These are phyloP conservation scores for Amyelois transitella DNA, from an alignment of 1,140 invertebrate genomes.

Conservation along the genomic window DNA sequence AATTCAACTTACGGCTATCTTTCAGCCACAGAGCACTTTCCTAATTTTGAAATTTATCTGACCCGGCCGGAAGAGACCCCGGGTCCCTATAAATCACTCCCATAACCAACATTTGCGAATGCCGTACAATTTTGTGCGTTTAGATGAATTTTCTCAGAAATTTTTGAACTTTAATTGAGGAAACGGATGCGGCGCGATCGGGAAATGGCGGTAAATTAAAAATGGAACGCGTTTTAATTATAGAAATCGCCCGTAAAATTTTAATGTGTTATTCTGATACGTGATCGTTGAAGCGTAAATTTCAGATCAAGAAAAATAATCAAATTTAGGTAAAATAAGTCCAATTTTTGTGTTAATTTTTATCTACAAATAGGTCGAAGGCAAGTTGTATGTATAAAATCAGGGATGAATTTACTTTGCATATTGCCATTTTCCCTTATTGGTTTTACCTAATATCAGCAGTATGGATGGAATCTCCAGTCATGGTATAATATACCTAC, in stretches of 20 bases:
- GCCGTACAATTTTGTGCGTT: slow-evolving; percentile 13
- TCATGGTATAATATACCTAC: too few species aligned
- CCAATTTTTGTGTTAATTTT: too few species aligned
- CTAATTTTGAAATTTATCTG: slow-evolving; percentile 30
- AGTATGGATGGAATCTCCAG: too few species aligned
- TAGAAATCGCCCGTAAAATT: neutral
- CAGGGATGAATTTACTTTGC: too few species aligned
- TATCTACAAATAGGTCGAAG: too few species aligned
- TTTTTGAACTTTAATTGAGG: slow-evolving; percentile 6
- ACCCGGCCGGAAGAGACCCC: slow-evolving; percentile 11
- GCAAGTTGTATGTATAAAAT: too few species aligned
- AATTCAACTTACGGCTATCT: slow-evolving; percentile 22
- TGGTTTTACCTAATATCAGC: too few species aligned
- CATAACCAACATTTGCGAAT: slow-evolving; percentile 13
- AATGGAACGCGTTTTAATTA: neutral
- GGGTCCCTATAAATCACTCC: slow-evolving; percentile 19
- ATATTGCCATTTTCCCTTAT: too few species aligned
- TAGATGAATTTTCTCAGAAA: slow-evolving; percentile 13
- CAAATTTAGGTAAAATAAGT: too few species aligned
- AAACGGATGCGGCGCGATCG: slow-evolving; percentile 11
- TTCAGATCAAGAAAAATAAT: too few species aligned
- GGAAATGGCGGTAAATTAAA: slow-evolving; percentile 11
- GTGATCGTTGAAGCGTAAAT: neutral
- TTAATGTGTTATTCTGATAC: neutral
- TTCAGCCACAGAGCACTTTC: slow-evolving; percentile 21